These are phyloP conservation scores for Puma concolor DNA, from an alignment of 2,113 vertebrate genomes.

Conservation along the genomic window DNA sequence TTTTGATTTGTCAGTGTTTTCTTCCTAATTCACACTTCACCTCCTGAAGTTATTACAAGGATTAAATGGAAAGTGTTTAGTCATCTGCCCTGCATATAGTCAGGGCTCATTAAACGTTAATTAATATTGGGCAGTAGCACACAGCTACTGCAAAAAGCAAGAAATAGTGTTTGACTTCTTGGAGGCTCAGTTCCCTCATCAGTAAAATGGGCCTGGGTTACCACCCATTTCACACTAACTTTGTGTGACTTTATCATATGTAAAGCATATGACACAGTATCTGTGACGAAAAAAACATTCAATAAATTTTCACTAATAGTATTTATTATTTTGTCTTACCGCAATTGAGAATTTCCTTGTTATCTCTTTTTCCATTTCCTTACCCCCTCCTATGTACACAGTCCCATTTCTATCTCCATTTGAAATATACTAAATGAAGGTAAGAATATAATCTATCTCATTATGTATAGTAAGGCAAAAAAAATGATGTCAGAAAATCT, in stretches of 20 bases:
- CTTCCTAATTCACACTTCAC: neutral
- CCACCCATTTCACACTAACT: neutral
- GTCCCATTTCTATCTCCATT: neutral
- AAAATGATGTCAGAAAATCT: neutral
- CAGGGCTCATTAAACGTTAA: neutral
- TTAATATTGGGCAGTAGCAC: rapidly evolving
- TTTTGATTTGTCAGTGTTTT: neutral
- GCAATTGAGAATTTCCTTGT: neutral
- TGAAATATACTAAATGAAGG: neutral
- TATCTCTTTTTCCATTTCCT: neutral
- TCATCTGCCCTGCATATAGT: neutral
- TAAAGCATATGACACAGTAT: neutral
- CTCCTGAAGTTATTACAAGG: neutral
- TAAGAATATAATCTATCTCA: neutral
- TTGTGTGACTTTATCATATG: neutral
- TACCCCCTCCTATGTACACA: neutral
- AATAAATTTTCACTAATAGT: neutral
- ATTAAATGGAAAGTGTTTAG: neutral
- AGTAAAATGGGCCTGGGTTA: neutral
- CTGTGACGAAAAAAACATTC: neutral
- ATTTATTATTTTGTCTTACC: neutral
- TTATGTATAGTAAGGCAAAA: neutral
- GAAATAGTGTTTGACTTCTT: neutral
- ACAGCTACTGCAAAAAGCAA: neutral
- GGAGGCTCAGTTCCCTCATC: neutral